phyloP scores from a whole-genome alignment of 2,888 invertebrate genomes.

The Cerceris rybyensis region DNA sequence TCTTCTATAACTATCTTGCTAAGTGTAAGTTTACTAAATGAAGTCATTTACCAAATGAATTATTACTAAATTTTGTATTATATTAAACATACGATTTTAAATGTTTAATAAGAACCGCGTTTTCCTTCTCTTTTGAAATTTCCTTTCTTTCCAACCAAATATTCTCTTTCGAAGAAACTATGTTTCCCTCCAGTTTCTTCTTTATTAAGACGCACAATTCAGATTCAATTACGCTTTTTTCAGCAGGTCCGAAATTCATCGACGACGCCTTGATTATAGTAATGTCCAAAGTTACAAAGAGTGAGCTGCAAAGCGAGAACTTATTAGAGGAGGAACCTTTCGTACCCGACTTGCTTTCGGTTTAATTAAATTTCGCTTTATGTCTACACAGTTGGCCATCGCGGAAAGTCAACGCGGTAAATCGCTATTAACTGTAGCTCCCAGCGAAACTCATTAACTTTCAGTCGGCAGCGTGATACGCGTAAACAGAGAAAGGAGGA shows the following conservation, averaged over 20 bases:
- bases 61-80: too few relatives aligned
- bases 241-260: not conserved
- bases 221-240: not conserved
- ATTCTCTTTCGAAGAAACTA: too few relatives aligned
- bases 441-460: constrained; percentile 49
- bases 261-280: constrained; percentile 24
- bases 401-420: constrained; percentile 34
- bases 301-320: constrained; percentile 22
- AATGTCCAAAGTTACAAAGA: constrained; percentile 19
- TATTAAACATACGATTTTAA: too few relatives aligned
- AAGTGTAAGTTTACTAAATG: too few relatives aligned
- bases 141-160: too few relatives aligned
- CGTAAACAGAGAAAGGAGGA: constrained; percentile 2
- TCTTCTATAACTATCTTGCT: too few relatives aligned
- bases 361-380: constrained; percentile 63
- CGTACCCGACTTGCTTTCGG: constrained; percentile 24
- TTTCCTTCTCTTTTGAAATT: too few relatives aligned
- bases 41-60: too few relatives aligned
- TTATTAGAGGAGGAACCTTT: constrained; percentile 41
- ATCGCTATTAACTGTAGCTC: constrained; percentile 49
- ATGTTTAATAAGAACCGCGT: too few relatives aligned
- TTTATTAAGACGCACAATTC: not conserved
- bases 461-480: constrained; percentile 3
- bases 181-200: not conserved
- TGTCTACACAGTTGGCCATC: constrained; percentile 25